These are phyloP conservation scores for Rhinogobius similis DNA, from an alignment of 2,113 vertebrate genomes.

Conservation along the genomic window DNA sequence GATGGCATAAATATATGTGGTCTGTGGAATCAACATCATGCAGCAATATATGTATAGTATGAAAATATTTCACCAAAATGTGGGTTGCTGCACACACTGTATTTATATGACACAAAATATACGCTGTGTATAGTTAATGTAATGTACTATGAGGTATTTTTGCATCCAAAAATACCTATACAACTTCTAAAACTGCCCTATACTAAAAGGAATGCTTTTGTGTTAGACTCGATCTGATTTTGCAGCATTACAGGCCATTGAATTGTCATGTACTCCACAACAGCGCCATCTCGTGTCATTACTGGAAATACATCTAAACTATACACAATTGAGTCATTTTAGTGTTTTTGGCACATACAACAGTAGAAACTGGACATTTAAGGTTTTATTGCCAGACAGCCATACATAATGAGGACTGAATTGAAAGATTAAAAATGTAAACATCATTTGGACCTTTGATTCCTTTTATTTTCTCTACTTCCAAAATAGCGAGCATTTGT, in stretches of 20 bases:
- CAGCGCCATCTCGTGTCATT: neutral
- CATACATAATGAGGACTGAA: constrained; percentile 75
- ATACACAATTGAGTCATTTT: neutral
- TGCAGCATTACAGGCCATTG: neutral
- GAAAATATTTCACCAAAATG: neutral
- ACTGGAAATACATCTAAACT: neutral
- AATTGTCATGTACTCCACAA: neutral
- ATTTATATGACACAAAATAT: neutral
- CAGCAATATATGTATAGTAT: neutral
- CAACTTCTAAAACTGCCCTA: no score
- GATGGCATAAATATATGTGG: neutral
- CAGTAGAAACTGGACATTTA: constrained; percentile 49
- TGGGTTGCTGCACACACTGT: no score
- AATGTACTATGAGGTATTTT: no score
- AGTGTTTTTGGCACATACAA: constrained; percentile 14
- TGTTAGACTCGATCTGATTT: neutral
- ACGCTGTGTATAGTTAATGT: no score
- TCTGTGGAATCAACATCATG: neutral
- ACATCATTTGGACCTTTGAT: constrained; percentile 73
- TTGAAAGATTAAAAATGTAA: constrained; percentile 76
- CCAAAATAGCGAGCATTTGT: constrained; percentile 70
- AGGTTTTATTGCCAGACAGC: constrained; percentile 83
- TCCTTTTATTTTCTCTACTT: constrained; percentile 56
- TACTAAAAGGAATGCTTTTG: no score
- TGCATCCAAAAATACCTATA: no score